Percentiles rank a stretch among this genome's conserved stretches.
Conservation (phyloP, 2,797 vertebrate species). For the Picus viridis region DNA sequence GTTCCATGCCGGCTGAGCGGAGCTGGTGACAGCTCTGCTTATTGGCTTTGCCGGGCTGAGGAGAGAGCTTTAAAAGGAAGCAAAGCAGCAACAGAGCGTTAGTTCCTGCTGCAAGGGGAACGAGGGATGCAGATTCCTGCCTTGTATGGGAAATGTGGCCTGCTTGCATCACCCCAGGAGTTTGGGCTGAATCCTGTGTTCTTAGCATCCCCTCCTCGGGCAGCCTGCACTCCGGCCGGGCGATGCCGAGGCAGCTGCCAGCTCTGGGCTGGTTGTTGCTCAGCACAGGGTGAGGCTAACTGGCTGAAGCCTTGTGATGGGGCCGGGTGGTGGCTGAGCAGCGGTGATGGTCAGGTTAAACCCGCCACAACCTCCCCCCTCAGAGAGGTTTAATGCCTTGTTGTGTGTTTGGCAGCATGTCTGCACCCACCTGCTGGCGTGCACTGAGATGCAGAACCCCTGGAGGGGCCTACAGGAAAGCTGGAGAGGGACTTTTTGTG, state of each 20-base stretch:
- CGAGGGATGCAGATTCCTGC: background rate
- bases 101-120: conserved; percentile 32
- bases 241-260: background rate
- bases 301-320: fast-evolving
- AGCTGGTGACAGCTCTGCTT: background rate
- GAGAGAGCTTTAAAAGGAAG: conserved; percentile 65
- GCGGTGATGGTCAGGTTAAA: fast-evolving
- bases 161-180: conserved; percentile 18
- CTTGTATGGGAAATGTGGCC: conserved; percentile 61
- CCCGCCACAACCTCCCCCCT: fast-evolving
- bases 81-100: background rate
- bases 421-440: fast-evolving
- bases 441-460: fast-evolving
- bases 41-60: background rate
- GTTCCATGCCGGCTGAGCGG: background rate
- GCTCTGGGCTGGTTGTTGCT: background rate
- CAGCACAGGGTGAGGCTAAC: background rate
- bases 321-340: background rate
- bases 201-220: background rate
- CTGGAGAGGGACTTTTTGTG: too few relatives aligned
- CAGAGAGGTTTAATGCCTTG: background rate
- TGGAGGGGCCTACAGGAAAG: too few relatives aligned
- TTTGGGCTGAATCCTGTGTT: background rate
- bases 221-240: background rate
- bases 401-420: fast-evolving